Evolutionary conservation across 2,797 vertebrate species (phyloP).

Genomic region (Micromesistius poutassou): DNA sequence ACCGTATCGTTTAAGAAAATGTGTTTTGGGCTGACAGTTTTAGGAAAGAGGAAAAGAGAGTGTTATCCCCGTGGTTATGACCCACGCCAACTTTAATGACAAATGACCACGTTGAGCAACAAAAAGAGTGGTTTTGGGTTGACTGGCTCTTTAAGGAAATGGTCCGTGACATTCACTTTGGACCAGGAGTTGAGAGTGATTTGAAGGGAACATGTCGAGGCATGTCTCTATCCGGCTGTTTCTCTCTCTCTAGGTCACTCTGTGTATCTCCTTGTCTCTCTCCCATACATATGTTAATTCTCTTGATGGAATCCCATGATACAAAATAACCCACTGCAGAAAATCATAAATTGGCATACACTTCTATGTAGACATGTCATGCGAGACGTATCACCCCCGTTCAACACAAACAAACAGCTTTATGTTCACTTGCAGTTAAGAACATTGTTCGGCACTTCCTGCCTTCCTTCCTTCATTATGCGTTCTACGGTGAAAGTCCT

Average conservation of each 20-base stretch:
- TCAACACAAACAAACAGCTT: not conserved
- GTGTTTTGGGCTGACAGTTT: too few relatives aligned
- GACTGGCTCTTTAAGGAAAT: not conserved
- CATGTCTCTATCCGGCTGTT: conserved; percentile 44
- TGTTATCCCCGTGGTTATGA: too few relatives aligned
- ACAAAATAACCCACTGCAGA: not conserved
- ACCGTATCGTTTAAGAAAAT: too few relatives aligned
- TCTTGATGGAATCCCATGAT: not conserved
- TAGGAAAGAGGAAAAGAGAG: too few relatives aligned
- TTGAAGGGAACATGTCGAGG: conserved; percentile 42
- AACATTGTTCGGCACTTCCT: too few relatives aligned
- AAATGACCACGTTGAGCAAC: too few relatives aligned
- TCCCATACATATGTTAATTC: conserved; percentile 2
- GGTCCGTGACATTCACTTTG: not conserved
- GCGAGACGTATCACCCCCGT: not conserved
- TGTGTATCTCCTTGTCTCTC: conserved; percentile 13
- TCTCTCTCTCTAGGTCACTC: conserved; percentile 54
- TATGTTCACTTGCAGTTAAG: too few relatives aligned
- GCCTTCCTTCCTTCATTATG: too few relatives aligned
- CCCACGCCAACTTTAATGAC: too few relatives aligned
- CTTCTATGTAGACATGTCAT: not conserved
- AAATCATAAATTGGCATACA: not conserved
- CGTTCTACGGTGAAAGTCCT: too few relatives aligned
- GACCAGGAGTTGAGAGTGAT: not conserved
- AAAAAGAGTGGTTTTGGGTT: too few relatives aligned